Percentiles rank a stretch among this genome's conserved stretches.
phyloP scores from a whole-genome alignment of 2,113 vertebrate species.

The Bolborhynchus lineola region DNA sequence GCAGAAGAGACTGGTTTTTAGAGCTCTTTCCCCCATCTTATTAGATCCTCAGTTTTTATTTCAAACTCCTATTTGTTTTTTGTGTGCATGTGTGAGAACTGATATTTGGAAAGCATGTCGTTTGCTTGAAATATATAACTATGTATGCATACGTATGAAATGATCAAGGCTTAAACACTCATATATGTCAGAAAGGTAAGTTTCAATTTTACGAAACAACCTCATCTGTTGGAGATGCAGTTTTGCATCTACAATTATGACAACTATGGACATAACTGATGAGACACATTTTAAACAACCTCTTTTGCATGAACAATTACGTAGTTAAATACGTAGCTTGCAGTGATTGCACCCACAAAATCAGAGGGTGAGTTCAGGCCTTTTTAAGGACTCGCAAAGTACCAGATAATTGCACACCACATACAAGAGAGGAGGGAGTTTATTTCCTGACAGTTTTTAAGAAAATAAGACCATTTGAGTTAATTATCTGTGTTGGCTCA shows the following conservation, averaged over 20 bases:
- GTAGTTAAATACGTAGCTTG: background rate
- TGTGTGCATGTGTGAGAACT: background rate
- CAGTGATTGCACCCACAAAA: slow-evolving; percentile 14
- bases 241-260: slow-evolving; percentile 33
- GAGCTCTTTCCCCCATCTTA: background rate
- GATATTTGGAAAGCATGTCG: background rate
- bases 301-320: slow-evolving; percentile 25
- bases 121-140: background rate
- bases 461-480: slow-evolving; percentile 49
- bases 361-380: background rate
- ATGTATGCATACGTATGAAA: background rate
- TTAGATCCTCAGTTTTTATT: background rate
- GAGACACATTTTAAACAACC: slow-evolving; percentile 10
- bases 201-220: background rate
- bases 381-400: background rate
- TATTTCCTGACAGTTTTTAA: slow-evolving; percentile 38
- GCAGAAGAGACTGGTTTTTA: background rate
- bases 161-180: background rate
- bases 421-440: background rate
- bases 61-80: background rate
- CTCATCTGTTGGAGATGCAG: background rate
- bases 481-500: slow-evolving; percentile 45
- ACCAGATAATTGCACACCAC: slow-evolving; percentile 1
- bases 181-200: background rate
- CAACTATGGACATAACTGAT: slow-evolving; percentile 1